Evolutionary conservation across 2,113 vertebrate genomes (phyloP), one percentile per base, ranked within the genome.

Genomic region (Eonycteris spelaea): DNA sequence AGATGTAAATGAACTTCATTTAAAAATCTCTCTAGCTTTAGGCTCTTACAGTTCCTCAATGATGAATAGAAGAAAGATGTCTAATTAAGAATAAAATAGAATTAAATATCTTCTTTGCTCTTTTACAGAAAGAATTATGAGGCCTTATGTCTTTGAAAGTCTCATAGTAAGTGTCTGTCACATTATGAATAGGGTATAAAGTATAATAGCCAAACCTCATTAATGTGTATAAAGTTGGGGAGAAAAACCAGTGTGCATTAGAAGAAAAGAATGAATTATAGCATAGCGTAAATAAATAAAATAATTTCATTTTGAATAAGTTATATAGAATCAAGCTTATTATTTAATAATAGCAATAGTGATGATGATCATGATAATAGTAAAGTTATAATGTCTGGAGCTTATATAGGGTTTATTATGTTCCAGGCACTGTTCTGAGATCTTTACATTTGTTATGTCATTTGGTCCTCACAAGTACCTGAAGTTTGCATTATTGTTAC

Each of bases 61-160:
- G 74, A 53, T 15, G 90, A 95, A 53, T 18, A 92, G 92, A 97
- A 89, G 8, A 78, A 38, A 24, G 87, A 30, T 95, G 73, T 96
- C 7, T 11, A 96, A 57, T 92, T 95, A 45, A 71, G 83, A 83
- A 86, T 85, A 94, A 83, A 86, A 95, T 75, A 57, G 40, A 97
- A 91, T 92, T 75, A 88, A 35, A 57, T 90, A 71, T 96, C 95
- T 94, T 91, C 38, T 97, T 91, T 97, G 33, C 24, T 96, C 1
- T 45, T 67, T 61, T 63, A 3, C 11, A n/a, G 79, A 79, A 95
- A 35, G 40, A 86, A 86, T 91, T 77, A 33, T 65, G 14, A 84
- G 40, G 5, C 87, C 96, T 92, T 97, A 43, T 80, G 94, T 55
- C 43, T 80, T 68, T 85, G 67, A 70, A 77, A 59, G 7, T 79